These are phyloP conservation scores for Turnix velox DNA, from an alignment of 2,113 vertebrate genomes.

Conservation along the genomic window DNA sequence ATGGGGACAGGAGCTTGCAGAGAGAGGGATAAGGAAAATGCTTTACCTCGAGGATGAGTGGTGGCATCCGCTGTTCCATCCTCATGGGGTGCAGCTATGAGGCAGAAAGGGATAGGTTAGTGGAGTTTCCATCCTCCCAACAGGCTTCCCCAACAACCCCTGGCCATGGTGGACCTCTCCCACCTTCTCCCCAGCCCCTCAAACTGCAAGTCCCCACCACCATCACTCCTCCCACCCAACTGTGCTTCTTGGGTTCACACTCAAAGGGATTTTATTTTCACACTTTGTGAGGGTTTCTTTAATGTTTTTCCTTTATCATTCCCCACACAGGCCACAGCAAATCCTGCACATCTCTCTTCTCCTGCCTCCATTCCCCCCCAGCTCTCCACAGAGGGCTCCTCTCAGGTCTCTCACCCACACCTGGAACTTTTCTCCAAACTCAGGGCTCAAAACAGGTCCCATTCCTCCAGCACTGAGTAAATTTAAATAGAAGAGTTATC, in stretches of 20 bases:
- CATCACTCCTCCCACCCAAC: no score
- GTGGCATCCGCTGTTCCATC: constrained; percentile 53
- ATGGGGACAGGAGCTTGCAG: fast-evolving
- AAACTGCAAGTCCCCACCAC: background rate
- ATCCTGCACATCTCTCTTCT: background rate
- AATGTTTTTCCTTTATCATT: background rate
- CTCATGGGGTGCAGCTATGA: constrained; percentile 56
- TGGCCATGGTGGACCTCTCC: background rate
- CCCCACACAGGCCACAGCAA: fast-evolving
- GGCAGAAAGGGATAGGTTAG: constrained; percentile 15
- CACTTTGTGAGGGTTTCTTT: no score
- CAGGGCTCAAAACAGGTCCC: background rate
- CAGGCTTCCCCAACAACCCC: background rate
- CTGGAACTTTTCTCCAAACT: background rate
- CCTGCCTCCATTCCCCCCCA: background rate
- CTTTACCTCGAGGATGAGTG: constrained; percentile 45
- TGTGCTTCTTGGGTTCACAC: background rate
- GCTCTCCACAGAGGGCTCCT: background rate
- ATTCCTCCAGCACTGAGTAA: background rate
- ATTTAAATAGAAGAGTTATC: background rate
- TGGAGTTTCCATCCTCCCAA: background rate
- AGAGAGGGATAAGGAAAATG: background rate
- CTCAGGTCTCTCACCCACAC: background rate
- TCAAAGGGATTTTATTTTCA: no score
- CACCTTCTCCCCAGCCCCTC: background rate